Conservation (phyloP, 2,113 vertebrate species). For the Lepidothrix coronata region DNA sequence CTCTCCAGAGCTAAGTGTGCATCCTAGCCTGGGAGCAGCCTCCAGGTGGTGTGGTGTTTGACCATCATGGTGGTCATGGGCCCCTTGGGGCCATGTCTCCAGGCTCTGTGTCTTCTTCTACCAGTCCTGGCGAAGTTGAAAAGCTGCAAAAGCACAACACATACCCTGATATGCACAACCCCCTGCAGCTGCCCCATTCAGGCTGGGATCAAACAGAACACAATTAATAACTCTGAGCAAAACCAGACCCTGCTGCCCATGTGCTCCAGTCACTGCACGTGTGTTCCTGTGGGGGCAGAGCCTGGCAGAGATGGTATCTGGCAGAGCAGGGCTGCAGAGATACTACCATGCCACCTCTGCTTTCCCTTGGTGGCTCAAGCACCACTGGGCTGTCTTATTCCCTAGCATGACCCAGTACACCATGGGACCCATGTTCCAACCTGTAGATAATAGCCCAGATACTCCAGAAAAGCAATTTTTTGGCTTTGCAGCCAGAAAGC, state of each 20-base stretch:
- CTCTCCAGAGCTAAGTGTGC: background rate
- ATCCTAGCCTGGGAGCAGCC: background rate
- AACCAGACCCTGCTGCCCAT: conserved; percentile 17
- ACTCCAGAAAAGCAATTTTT: background rate
- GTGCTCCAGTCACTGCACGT: background rate
- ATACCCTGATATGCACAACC: fast-evolving
- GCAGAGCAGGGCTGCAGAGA: background rate
- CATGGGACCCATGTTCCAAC: fast-evolving
- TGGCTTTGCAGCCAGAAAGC: background rate
- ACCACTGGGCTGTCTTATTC: background rate
- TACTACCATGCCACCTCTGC: fast-evolving
- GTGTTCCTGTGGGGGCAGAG: background rate
- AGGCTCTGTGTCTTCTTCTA: background rate
- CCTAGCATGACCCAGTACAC: background rate
- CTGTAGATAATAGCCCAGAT: background rate
- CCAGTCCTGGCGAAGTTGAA: background rate
- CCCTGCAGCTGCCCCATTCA: background rate
- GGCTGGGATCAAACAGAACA: conserved; percentile 39
- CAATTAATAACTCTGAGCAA: background rate
- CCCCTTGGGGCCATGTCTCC: background rate
- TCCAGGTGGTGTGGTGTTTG: fast-evolving
- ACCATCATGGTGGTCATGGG: background rate
- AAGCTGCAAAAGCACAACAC: conserved; percentile 39
- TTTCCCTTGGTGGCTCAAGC: background rate
- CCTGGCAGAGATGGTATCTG: background rate